Base-by-base conservation (phyloP, 2,113 vertebrate species). In the Trichomycterus rosablanca region DNA sequence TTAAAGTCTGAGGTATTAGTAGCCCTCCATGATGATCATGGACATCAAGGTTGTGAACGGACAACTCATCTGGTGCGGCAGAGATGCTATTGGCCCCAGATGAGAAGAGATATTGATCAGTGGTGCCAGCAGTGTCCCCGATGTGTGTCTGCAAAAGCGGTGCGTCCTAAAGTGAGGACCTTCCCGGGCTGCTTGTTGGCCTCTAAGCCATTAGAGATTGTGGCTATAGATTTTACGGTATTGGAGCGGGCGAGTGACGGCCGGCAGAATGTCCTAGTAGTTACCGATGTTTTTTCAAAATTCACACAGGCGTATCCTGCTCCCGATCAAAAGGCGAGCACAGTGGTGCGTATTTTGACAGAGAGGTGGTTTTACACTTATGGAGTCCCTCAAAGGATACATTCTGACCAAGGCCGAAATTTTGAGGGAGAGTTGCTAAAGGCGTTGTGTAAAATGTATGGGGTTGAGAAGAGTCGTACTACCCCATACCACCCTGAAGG, bases 251-350 rank as follows among this genome's bases (percentile, higher is more conserved):
- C 63, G 18, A 26, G 19, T 22, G 24, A 39, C 40, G 54, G 53
- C 1, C 22, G 8, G 1, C 20, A 66, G 11, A 50, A 59, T 49
- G 32, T 66, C 9, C 15, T 49, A 16, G 20, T 54, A 1, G 34
- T 54, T 6, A 57, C 23, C 2, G 30, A 66, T 40, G 42, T 66
- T 35, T n/a, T n/a, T n/a, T n/a, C n/a, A n/a, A n/a, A n/a, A n/a
- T n/a, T n/a, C n/a, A n/a, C n/a, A n/a, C n/a, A 40, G 37, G 35
- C 24, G 4, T 45, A 45, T 20, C 42, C 23, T 3, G 19, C 40
- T 22, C 7, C 16, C 10, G 40, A 45, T 28, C 56, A 59, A 7
- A 43, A 8, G 34, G 46, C 8, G 15, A 3, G 34, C 20, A 46
- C 30, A 11, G 28, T 50, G 15, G 39, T 4, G 1, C 4, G 8